phyloP scores from a whole-genome alignment of 2,797 vertebrate species.

The Anableps anableps region DNA sequence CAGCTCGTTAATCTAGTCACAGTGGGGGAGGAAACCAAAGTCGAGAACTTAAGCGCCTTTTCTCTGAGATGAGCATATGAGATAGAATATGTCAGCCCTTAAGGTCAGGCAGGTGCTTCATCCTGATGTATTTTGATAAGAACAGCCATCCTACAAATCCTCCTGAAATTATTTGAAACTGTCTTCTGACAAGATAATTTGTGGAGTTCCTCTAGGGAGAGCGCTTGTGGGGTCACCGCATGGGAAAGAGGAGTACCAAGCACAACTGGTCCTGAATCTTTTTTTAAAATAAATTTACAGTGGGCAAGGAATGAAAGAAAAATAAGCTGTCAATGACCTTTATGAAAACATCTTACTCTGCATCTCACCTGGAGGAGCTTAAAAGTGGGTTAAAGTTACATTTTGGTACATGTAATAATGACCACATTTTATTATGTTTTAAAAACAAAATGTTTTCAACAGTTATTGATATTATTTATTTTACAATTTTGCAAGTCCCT shows the following conservation, averaged over 20 bases:
- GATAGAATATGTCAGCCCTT: constrained; percentile 74
- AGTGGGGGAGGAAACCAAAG: constrained; percentile 73
- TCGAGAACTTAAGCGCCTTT: constrained; percentile 74
- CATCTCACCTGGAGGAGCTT: constrained; percentile 25
- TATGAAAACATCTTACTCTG: constrained; percentile 40
- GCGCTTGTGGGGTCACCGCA: constrained; percentile 12
- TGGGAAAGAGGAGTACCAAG: constrained; percentile 10
- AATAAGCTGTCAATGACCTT: constrained; percentile 58
- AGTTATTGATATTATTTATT: background rate
- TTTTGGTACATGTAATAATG: constrained; percentile 7
- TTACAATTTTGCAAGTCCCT: background rate
- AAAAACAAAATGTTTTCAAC: background rate
- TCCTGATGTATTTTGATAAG: constrained; percentile 66
- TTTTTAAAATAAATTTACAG: constrained; percentile 14
- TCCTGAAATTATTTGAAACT: constrained; percentile 55
- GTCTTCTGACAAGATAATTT: constrained; percentile 53
- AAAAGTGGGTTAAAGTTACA: constrained; percentile 49
- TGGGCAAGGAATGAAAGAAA: constrained; percentile 55
- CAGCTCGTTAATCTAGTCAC: constrained; percentile 86
- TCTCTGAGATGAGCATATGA: constrained; percentile 68
- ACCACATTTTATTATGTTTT: background rate
- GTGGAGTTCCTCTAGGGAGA: constrained; percentile 21
- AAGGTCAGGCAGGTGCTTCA: constrained; percentile 72
- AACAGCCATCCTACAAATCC: constrained; percentile 55
- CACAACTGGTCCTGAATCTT: background rate